These are phyloP conservation scores for Prorops nasuta DNA, from an alignment of 1,140 invertebrate genomes.

Conservation along the genomic window DNA sequence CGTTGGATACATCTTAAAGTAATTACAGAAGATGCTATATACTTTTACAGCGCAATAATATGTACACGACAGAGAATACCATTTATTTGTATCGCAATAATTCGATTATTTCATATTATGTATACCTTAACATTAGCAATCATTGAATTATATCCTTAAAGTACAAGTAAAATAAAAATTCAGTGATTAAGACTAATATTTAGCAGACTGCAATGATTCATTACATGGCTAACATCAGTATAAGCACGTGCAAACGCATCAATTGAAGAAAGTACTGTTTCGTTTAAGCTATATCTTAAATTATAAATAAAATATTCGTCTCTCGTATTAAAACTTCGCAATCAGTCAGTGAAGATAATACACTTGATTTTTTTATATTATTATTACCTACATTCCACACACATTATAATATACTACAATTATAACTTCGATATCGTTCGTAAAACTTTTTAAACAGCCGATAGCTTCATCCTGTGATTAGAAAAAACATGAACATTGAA, in stretches of 20 bases:
- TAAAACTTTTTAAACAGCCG: no score
- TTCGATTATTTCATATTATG: neutral
- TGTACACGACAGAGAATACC: slow-evolving; percentile 21
- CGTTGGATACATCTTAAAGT: slow-evolving; percentile 30
- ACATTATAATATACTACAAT: slow-evolving; percentile 4
- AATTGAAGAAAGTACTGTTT: slow-evolving; percentile 2
- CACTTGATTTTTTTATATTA: slow-evolving; percentile 7
- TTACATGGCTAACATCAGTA: slow-evolving; percentile 3
- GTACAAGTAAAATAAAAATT: neutral
- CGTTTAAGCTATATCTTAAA: slow-evolving; percentile 10
- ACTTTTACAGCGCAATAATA: slow-evolving; percentile 9
- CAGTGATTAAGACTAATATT: neutral
- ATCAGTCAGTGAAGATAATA: slow-evolving; percentile 22
- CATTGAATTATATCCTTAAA: slow-evolving; percentile 8
- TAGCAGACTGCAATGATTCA: neutral
- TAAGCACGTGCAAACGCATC: slow-evolving; percentile 6
- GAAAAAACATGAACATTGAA: neutral
- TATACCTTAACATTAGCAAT: slow-evolving; percentile 14
- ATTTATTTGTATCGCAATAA: slow-evolving; percentile 19
- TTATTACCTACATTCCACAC: neutral
- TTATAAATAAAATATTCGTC: slow-evolving; percentile 17
- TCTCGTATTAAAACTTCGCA: slow-evolving; percentile 16
- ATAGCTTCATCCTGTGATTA: neutral
- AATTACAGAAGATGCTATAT: slow-evolving; percentile 27
- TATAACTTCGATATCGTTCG: slow-evolving; percentile 13